A percentile compares a stretch with the other conserved stretches of the same genome.
Conservation (phyloP, 2,113 vertebrate species). For the Chlamydotis undulata region DNA sequence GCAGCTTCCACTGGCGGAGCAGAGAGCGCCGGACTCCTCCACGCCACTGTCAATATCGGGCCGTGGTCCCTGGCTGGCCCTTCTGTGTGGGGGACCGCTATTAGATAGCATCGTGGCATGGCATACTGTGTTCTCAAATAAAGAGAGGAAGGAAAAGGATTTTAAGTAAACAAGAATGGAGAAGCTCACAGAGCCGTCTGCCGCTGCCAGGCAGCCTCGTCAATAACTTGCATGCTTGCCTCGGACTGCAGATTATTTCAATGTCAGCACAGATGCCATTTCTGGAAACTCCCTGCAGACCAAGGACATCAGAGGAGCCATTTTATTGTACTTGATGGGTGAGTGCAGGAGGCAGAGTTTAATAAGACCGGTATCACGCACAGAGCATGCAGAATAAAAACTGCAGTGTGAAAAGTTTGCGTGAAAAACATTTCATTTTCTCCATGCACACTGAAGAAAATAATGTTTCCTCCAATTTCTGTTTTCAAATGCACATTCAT, state of each 20-base stretch:
- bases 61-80: fast-evolving
- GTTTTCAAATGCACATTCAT: background rate
- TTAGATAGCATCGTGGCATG: background rate
- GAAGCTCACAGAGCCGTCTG: background rate
- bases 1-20: background rate
- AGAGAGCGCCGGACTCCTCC: background rate
- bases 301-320: slow-evolving; percentile 57
- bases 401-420: background rate
- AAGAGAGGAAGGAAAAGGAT: slow-evolving; percentile 49
- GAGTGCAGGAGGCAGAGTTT: slow-evolving; percentile 50
- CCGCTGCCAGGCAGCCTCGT: slow-evolving; percentile 12
- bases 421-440: background rate
- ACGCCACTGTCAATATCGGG: fast-evolving
- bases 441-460: background rate
- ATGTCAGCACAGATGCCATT: slow-evolving; percentile 59
- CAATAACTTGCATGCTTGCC: slow-evolving; percentile 43
- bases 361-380: background rate
- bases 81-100: background rate
- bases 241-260: slow-evolving; percentile 56
- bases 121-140: background rate
- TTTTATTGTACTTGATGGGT: slow-evolving; percentile 51
- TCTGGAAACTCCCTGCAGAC: slow-evolving; percentile 62
- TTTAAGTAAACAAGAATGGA: background rate
- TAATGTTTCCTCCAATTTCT: background rate
- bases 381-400: background rate